Conservation (phyloP, 1,140 invertebrate species). For the Cephus cinctus region DNA sequence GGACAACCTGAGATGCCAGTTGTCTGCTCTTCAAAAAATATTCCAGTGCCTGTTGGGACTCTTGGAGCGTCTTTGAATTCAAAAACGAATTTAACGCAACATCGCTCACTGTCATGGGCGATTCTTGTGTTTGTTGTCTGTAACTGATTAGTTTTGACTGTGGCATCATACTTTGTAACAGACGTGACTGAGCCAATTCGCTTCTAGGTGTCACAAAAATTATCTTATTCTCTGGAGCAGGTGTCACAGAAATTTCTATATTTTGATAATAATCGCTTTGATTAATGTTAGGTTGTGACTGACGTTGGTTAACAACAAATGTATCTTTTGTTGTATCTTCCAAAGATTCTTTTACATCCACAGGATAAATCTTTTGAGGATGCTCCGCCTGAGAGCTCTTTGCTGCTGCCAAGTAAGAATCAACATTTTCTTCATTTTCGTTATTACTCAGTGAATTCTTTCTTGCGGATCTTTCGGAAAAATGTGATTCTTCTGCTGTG, state of each 20-base stretch:
- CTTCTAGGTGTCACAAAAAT: no score
- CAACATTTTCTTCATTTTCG: neutral
- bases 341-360: slow-evolving; percentile 11
- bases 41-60: slow-evolving; percentile 42
- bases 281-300: no score
- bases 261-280: no score
- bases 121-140: no score
- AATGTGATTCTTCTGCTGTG: slow-evolving; percentile 41
- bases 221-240: no score
- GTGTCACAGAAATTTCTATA: no score
- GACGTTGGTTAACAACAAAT: no score
- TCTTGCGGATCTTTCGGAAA: slow-evolving; percentile 17
- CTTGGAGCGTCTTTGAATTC: slow-evolving; percentile 44
- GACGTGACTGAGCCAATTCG: no score
- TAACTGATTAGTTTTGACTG: no score
- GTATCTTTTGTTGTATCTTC: neutral
- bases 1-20: neutral
- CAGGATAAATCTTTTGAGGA: slow-evolving; percentile 26
- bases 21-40: slow-evolving; percentile 28
- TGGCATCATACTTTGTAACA: no score
- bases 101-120: no score
- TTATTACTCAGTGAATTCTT: neutral
- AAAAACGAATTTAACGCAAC: slow-evolving; percentile 32
- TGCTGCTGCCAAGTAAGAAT: slow-evolving; percentile 3
- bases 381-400: slow-evolving; percentile 12